phyloP scores from a whole-genome alignment of 2,797 vertebrate species.

The Melanotaenia pygmaea region DNA sequence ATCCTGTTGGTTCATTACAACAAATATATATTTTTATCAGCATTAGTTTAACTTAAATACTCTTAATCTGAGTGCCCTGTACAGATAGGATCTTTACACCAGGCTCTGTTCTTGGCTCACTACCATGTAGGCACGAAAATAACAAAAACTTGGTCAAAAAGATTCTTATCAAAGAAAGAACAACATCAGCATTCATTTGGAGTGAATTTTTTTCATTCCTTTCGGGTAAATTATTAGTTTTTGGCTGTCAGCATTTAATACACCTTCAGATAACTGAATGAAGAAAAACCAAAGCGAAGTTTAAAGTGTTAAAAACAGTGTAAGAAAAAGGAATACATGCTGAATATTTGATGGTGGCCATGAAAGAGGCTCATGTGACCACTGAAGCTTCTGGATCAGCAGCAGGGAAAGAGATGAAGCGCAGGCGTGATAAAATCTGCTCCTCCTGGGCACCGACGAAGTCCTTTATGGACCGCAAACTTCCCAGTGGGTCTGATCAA shows the following conservation, averaged over 20 bases:
- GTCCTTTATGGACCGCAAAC: slow-evolving; percentile 37
- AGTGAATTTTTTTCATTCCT: slow-evolving; percentile 15
- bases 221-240: slow-evolving; percentile 6
- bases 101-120: slow-evolving; percentile 39
- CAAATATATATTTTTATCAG: slow-evolving; percentile 28
- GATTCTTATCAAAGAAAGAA: slow-evolving; percentile 22
- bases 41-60: slow-evolving; percentile 33
- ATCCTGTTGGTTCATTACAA: slow-evolving; percentile 26
- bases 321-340: slow-evolving; percentile 10
- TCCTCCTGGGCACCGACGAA: slow-evolving; percentile 41
- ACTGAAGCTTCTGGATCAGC: slow-evolving; percentile 38
- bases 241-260: neutral
- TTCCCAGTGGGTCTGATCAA: slow-evolving; percentile 29
- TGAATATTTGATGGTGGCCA: slow-evolving; percentile 53
- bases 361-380: slow-evolving; percentile 56
- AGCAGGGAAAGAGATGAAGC: slow-evolving; percentile 25
- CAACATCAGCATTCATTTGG: slow-evolving; percentile 10
- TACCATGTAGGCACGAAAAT: slow-evolving; percentile 41
- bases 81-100: slow-evolving; percentile 45
- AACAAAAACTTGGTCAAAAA: slow-evolving; percentile 25
- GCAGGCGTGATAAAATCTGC: neutral
- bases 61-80: slow-evolving; percentile 6
- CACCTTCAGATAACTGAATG: neutral
- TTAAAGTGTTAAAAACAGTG: neutral
- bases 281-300: neutral